A percentile compares a stretch with the other conserved stretches of the same genome.
Evolutionary conservation across 2,113 vertebrate genomes (phyloP).

Genomic region (Brachypodius melanocephalos): DNA sequence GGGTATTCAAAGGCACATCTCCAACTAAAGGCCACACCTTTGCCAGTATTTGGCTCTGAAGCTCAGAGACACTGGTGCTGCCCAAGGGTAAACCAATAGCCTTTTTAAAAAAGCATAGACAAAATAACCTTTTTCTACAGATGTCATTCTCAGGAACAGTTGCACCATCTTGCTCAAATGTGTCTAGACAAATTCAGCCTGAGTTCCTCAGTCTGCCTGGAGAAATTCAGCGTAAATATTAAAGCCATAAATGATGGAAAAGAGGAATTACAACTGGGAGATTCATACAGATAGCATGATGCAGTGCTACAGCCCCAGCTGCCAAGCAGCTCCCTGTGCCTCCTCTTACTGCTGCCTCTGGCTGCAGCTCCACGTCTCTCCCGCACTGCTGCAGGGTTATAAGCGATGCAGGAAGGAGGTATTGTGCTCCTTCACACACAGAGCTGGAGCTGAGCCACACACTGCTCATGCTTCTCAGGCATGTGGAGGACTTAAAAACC

Average conservation of each 20-base stretch:
- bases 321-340: background rate
- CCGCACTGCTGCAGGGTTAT: background rate
- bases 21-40: background rate
- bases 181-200: background rate
- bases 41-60: background rate
- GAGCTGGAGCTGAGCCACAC: background rate
- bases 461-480: background rate
- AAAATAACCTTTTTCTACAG: background rate
- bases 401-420: background rate
- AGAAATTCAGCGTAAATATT: background rate
- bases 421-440: accelerated
- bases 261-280: background rate
- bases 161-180: background rate
- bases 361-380: accelerated
- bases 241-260: background rate
- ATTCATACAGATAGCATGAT: background rate
- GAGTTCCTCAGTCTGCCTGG: background rate
- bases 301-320: background rate
- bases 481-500: background rate
- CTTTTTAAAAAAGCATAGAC: background rate
- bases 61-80: background rate
- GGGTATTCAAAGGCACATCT: background rate
- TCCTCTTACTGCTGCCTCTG: background rate
- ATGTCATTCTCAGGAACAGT: background rate
- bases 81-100: background rate